Base-by-base conservation (phyloP, 2,797 vertebrate genomes). In the Taeniopygia guttata region DNA sequence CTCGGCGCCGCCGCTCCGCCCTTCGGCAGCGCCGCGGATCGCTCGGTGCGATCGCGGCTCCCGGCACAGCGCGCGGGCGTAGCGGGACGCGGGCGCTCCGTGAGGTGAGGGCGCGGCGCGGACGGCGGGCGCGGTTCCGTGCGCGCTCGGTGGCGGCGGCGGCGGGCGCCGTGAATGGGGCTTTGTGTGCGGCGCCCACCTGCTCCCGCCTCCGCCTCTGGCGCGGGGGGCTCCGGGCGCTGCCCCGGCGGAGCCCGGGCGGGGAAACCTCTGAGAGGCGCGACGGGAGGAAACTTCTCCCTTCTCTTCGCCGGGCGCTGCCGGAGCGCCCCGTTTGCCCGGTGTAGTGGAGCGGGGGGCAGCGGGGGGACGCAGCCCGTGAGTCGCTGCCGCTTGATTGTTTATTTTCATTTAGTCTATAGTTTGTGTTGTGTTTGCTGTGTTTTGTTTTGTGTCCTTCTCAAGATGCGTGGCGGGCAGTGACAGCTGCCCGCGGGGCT, bases 141-240 rank as follows among this genome's bases (percentile, higher is more conserved):
- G 38, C 30, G 30, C 52, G 13, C 20, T 54, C 20, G 52, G n/a
- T n/a, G n/a, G 52, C 52, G 52, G 52, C 52, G 52, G 19, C 52
- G 52, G 30, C 54, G 69, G 38, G 43, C 70, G 49, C 12, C 17
- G 63, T 74, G 95, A 90, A 77, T 58, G 87, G 76, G 60, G 54
- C 95, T 94, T 96, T 96, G 96, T 96, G 84, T 89, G 78, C 49
- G 48, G 90, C 42, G 46, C 66, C 79, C 86, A 94, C 89, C 87
- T 93, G 87, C 60, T 90, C 82, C 60, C 51, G 88, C 83, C 87
- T 14, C 43, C 56, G 69, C 66, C 40, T 23, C 55, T 32, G 6
- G 42, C 36, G 62, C 45, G 59, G 54, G 54, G 58, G 46, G 60
- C 59, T 63, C 42, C 14, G n/a, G 38, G 51, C 46, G 42, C 63